Base-by-base conservation (phyloP, 2,888 invertebrate genomes). In the Catotricha subobsoleta region DNA sequence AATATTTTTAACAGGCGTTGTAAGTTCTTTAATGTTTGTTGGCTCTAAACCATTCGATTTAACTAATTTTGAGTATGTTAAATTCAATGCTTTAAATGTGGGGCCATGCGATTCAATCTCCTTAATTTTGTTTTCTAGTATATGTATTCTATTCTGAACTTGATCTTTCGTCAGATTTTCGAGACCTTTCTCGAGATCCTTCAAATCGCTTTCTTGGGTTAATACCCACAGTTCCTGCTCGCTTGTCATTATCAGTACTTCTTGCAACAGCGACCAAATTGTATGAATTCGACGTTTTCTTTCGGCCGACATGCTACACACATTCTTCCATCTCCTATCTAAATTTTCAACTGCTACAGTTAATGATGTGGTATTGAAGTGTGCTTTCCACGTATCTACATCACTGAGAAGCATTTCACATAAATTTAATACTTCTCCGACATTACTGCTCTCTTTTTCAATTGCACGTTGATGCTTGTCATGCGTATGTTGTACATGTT, bases 341-440 rank as follows among this genome's bases (percentile, higher is more conserved):
- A 86, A 64, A 43, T 74, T 75, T 40, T 79, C 74, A 39, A 76
- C 72, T 0, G 79, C 76, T 0, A 66, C 65, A 21, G 71, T 72
- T 10, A 84, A 65, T 40, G 73, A 72, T 28, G 77, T 72, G 0
- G 76, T 72, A 46, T 80, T 76, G 40, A 82, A 76, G 49, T 80
- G 74, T 1, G 74, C 72, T 51, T 76, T 78, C 59, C 75, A 72
- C 0, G 74, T 67, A 48, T 82, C 80, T 2, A 76, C 72, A 51
- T 86, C 83, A 50, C 71, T 79, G 35, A 84, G 62, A 2, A 86
- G 62, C 35, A 82, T 68, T 51, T 86, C 82, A 51, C 83, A 82
- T 13, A 81, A 68, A 53, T 82, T 84, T 2, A 87, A 60, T 0
- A 83, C 74, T 53, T 84, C 81, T 2, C 77, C 79, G 4, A 88